Evolutionary conservation across 2,113 vertebrate genomes (phyloP).

Genomic region (Abramis brama): DNA sequence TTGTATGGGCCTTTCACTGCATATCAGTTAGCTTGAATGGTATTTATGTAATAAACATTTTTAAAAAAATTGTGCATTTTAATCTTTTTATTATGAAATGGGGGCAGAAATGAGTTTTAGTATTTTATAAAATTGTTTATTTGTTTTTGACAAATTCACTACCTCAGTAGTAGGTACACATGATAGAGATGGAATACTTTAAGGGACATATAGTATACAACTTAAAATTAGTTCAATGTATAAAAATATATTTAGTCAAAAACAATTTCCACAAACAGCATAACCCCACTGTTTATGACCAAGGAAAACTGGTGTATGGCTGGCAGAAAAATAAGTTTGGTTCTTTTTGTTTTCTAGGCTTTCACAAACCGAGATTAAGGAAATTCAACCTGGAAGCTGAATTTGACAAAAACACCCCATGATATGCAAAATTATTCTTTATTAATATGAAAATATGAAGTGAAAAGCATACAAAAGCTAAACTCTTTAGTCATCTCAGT

Average conservation of each 20-base stretch:
- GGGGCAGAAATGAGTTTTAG: background rate
- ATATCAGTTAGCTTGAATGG: background rate
- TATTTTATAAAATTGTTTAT: background rate
- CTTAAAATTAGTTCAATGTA: background rate
- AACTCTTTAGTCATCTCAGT: background rate
- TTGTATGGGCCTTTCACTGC: background rate
- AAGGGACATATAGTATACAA: background rate
- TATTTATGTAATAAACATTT: background rate
- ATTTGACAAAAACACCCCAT: background rate
- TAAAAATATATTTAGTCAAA: background rate
- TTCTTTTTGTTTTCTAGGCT: background rate
- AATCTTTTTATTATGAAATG: background rate
- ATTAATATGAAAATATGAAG: conserved; percentile 15
- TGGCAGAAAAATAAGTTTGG: background rate
- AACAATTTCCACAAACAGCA: background rate
- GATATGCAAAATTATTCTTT: background rate
- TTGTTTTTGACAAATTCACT: background rate
- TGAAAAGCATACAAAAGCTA: background rate
- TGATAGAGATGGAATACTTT: background rate
- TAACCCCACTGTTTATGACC: background rate
- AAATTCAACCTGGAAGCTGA: background rate
- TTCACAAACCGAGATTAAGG: background rate
- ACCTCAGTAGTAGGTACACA: background rate
- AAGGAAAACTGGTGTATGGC: no score
- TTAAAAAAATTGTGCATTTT: no score